A percentile compares a stretch with the other conserved stretches of the same genome.
Conservation (phyloP, 2,888 invertebrate species). For the Dryobotodes eremita region DNA sequence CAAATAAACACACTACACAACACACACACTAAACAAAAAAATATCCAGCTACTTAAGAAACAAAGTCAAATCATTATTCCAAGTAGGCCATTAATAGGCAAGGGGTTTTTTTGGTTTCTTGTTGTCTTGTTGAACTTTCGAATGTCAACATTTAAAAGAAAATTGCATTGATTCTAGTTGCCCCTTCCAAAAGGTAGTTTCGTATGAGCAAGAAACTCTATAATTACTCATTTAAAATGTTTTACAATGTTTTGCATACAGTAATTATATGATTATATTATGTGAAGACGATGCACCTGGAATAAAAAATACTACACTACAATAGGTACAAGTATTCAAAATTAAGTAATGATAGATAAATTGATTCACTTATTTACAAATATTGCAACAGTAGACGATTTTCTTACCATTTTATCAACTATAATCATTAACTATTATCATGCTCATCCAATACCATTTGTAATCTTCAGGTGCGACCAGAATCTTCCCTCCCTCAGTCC, state of each 20-base stretch:
- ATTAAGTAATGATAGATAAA: background rate
- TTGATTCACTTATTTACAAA: background rate
- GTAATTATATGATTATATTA: background rate
- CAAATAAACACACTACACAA: too few species aligned
- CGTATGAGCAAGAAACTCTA: background rate
- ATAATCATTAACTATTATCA: background rate
- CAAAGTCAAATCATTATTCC: background rate
- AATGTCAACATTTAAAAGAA: background rate
- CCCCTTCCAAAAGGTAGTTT: background rate
- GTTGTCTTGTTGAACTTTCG: background rate
- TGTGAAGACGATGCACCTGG: too few species aligned
- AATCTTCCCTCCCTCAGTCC: conserved; percentile 79
- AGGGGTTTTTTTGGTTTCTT: too few species aligned
- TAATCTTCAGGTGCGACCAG: conserved; percentile 74
- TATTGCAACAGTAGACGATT: background rate
- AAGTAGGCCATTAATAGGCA: too few species aligned
- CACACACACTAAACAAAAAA: background rate
- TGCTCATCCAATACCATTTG: background rate
- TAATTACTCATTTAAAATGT: background rate
- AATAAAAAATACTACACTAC: background rate
- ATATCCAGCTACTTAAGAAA: background rate
- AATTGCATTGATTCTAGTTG: background rate
- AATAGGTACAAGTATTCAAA: background rate
- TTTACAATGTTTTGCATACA: background rate
- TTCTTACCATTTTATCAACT: background rate